phyloP scores from a whole-genome alignment of 2,113 vertebrate genomes.

The Pangasianodon hypophthalmus region DNA sequence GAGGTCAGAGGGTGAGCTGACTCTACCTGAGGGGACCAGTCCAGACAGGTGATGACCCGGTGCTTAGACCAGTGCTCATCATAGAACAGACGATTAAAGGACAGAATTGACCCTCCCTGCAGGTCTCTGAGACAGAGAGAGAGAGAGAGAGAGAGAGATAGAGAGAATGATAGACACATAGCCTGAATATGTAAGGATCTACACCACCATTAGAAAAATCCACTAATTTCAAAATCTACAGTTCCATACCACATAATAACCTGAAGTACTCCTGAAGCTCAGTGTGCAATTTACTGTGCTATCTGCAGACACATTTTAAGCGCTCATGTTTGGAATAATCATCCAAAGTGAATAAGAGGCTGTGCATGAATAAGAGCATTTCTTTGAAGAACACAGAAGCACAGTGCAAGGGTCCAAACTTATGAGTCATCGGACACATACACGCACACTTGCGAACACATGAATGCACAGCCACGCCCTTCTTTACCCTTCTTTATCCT shows the following conservation, averaged over 20 bases:
- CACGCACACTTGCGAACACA: conserved; percentile 5
- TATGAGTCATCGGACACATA: conserved; percentile 56
- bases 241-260: conserved; percentile 15
- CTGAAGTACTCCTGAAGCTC: conserved; percentile 11
- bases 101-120: conserved; percentile 90
- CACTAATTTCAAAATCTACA: conserved; percentile 12
- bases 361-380: conserved; percentile 61
- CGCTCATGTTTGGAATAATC: conserved; percentile 35
- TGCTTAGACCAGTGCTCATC: conserved; percentile 98
- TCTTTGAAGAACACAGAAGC: conserved; percentile 66
- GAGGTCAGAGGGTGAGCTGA: conserved; percentile 42
- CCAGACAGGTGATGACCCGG: conserved; percentile 94
- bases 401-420: conserved; percentile 47
- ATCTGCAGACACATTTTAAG: conserved; percentile 27
- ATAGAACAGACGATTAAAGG: conserved; percentile 90
- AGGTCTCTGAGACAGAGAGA: conserved; percentile 77
- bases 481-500: conserved; percentile 91
- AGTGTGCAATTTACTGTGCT: conserved; percentile 29
- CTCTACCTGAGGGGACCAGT: conserved; percentile 94
- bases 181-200: not conserved
- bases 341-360: conserved; percentile 50
- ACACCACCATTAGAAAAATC: not conserved
- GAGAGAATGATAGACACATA: not conserved
- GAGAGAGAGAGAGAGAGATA: not conserved
- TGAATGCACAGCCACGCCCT: conserved; percentile 58